phyloP scores from a whole-genome alignment of 2,113 vertebrate species.

The Rhagologus leucostigma region DNA sequence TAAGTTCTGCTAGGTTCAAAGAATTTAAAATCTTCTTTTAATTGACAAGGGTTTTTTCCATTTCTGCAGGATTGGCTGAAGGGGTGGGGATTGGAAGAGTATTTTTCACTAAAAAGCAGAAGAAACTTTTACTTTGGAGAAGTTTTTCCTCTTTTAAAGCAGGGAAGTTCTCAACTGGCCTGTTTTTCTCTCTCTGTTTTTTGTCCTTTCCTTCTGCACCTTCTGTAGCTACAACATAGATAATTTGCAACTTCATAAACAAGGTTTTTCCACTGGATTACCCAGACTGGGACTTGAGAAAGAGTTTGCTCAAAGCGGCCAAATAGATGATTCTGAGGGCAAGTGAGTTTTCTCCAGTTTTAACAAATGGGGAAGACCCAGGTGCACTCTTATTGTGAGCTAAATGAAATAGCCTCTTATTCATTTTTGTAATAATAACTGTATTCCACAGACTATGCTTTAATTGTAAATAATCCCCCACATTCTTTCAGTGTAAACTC shows the following conservation, averaged over 20 bases:
- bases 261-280: not conserved
- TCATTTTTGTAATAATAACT: constrained; percentile 75
- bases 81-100: not conserved
- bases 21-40: not conserved
- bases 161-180: not conserved
- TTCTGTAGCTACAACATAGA: not conserved
- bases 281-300: not conserved
- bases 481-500: constrained; percentile 85
- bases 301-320: not conserved
- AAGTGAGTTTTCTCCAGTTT: constrained; percentile 41
- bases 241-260: constrained; percentile 10
- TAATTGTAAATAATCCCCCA: constrained; percentile 83
- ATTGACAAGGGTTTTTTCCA: not conserved
- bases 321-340: constrained; percentile 11
- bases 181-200: not conserved
- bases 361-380: constrained; percentile 57
- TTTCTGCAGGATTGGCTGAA: not conserved
- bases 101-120: not conserved
- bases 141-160: not conserved
- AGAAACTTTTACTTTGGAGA: not conserved
- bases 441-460: constrained; percentile 74
- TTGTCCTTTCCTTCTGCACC: not conserved
- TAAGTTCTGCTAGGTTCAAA: not conserved
- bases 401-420: constrained; percentile 64
- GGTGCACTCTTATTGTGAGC: constrained; percentile 68